phyloP scores from a whole-genome alignment of 1,140 invertebrate genomes.

The Phthorimaea operculella region DNA sequence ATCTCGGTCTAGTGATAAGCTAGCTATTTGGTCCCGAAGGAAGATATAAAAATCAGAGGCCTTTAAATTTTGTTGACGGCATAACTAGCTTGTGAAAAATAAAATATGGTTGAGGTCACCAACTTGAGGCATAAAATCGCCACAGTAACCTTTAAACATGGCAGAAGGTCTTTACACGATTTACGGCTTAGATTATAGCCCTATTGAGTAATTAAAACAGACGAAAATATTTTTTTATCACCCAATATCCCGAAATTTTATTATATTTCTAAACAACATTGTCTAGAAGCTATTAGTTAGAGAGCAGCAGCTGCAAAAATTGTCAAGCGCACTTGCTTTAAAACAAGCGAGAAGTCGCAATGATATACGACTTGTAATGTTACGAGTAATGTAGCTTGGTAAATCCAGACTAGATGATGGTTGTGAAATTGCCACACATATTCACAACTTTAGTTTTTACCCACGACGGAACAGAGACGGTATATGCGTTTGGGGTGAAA shows the following conservation, averaged over 20 bases:
- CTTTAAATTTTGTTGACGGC: conserved; percentile 18
- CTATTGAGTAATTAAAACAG: no score
- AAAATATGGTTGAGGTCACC: no score
- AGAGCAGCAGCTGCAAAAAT: background rate
- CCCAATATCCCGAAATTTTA: background rate
- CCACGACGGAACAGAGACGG: no score
- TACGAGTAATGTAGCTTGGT: background rate
- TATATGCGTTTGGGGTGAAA: no score
- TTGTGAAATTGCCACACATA: no score
- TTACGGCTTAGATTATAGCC: no score
- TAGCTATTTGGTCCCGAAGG: conserved; percentile 13
- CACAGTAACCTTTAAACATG: no score
- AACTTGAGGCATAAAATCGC: conserved; percentile 4
- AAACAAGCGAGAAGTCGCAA: background rate
- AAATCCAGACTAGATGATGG: background rate
- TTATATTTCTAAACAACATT: background rate
- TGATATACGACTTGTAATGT: conserved; percentile 1
- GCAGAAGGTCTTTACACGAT: no score
- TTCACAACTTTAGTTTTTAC: no score
- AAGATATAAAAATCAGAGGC: conserved; percentile 19
- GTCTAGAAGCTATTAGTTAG: background rate
- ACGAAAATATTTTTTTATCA: no score
- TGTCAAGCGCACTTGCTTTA: background rate
- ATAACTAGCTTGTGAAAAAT: no score
- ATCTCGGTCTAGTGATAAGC: conserved; percentile 31